Evolutionary conservation across 2,888 invertebrate species (phyloP).

Genomic region (Conus canariensis): DNA sequence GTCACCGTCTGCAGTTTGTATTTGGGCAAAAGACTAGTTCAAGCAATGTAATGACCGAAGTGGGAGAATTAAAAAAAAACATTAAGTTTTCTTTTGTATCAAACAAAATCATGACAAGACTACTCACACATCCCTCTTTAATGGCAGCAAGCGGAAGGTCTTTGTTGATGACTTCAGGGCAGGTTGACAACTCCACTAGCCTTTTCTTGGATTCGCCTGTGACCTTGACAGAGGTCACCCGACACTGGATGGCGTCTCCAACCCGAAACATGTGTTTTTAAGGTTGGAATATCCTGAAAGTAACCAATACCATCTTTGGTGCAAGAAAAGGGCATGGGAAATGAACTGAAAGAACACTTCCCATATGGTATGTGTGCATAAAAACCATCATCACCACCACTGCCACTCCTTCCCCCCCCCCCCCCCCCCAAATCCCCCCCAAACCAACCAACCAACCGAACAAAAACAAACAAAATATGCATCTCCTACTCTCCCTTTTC

Average conservation of each 20-base stretch:
- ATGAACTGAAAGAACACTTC: neutral
- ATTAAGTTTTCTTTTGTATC: too few relatives aligned
- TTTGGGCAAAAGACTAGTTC: too few relatives aligned
- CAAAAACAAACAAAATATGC: too few relatives aligned
- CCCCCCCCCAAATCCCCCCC: too few relatives aligned
- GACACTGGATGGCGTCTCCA: conserved; percentile 35
- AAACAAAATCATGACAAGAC: too few relatives aligned
- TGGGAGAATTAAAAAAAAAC: too few relatives aligned
- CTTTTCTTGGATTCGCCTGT: conserved; percentile 9
- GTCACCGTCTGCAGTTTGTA: too few relatives aligned
- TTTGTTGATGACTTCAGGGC: conserved; percentile 30
- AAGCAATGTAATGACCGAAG: too few relatives aligned
- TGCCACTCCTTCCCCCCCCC: too few relatives aligned
- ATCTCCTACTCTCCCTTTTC: too few relatives aligned
- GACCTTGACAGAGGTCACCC: neutral
- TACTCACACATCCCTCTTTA: conserved; percentile 36
- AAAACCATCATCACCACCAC: too few relatives aligned
- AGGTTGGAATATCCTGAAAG: conserved; percentile 22
- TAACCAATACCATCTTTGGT: neutral
- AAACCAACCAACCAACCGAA: too few relatives aligned
- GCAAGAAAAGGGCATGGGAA: neutral
- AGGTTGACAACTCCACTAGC: neutral
- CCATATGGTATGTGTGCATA: neutral
- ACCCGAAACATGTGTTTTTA: conserved; percentile 27
- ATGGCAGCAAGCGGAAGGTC: conserved; percentile 26